Evolutionary conservation across 1,140 invertebrate genomes (phyloP), one percentile per base, ranked within the genome.

Genomic region (Drosophila lini): DNA sequence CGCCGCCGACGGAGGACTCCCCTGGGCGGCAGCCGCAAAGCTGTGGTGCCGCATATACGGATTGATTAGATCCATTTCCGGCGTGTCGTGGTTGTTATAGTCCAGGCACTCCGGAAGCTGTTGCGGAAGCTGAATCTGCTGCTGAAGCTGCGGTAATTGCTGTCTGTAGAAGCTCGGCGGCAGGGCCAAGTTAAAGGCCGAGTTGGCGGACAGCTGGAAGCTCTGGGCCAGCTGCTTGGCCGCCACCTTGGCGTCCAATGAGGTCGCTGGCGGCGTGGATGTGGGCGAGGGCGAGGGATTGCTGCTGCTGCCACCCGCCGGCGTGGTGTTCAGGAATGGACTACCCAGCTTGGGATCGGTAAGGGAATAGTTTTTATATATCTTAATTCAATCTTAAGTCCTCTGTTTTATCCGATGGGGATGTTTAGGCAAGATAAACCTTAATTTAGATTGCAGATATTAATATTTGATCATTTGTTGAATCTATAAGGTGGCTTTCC

Each of bases 31-130:
- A 5, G 85, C 80, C 3, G 90, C 86, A 19, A 91, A 91, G n/a
- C 80, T 84, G 38, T 92, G 90, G 50, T 92, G 91, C 2, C 91
- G 62, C 91, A 92, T 92, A 71, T 92, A 92, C n/a, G 91, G 91
- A 80, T 92, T 92, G 38, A 92, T 91, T 15, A 92, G 68, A 71
- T 92, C 91, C 91, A 92, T 91, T 15, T 83, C 79, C 10, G 78
- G 34, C n/a, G 65, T 63, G 11, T 79, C 69, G 32, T 78, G 80
- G 34, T 62, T 48, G 42, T 74, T 48, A 10, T 48, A 74, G 25
- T 74, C 80, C 42, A 69, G 32, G 45, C 65, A 83, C 60, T 78
- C 83, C 38, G 63, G 19, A 7, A 58, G 50, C 36, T 70, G 62
- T 16, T 31, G 59, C 61, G 68, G 42, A 13, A 34, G 50, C 32